Evolutionary conservation across 2,888 invertebrate genomes (phyloP).

Genomic region (Chloroclystis v-ata): DNA sequence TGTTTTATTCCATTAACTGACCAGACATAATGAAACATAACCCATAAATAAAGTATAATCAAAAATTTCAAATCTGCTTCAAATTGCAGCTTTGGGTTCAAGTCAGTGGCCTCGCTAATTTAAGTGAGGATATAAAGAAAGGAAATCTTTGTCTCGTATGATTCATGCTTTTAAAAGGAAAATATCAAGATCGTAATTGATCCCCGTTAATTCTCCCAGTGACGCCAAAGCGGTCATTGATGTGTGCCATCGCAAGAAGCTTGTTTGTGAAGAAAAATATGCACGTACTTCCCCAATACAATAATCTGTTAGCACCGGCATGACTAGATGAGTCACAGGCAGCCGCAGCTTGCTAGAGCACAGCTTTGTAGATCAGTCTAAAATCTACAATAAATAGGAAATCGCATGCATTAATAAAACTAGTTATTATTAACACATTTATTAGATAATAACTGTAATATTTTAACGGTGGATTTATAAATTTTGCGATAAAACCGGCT

Average conservation of each 20-base stretch:
- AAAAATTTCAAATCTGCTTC: background rate
- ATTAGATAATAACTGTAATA: too few species aligned
- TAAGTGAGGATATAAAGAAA: constrained; percentile 11
- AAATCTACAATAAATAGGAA: too few species aligned
- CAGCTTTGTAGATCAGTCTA: too few species aligned
- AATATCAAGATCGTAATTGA: constrained; percentile 29
- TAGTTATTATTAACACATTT: too few species aligned
- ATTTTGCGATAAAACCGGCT: constrained; percentile 1
- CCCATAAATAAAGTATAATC: background rate
- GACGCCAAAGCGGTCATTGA: constrained; percentile 54
- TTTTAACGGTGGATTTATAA: background rate
- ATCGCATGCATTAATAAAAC: too few species aligned
- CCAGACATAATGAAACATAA: background rate
- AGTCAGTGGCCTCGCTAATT: constrained; percentile 15
- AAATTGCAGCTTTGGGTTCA: constrained; percentile 5
- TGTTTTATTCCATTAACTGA: too few species aligned
- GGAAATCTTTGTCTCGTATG: constrained; percentile 26
- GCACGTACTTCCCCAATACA: constrained; percentile 62
- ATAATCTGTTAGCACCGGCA: constrained; percentile 38
- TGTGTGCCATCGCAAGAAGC: constrained; percentile 42
- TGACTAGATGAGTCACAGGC: constrained; percentile 59
- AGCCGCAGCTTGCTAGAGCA: too few species aligned
- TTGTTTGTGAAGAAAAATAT: constrained; percentile 47
- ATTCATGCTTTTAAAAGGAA: constrained; percentile 34
- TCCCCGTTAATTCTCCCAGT: constrained; percentile 31